Evolutionary conservation across 2,888 invertebrate genomes (phyloP), one percentile per base, ranked within the genome.

Genomic region (Brachyptera risi): DNA sequence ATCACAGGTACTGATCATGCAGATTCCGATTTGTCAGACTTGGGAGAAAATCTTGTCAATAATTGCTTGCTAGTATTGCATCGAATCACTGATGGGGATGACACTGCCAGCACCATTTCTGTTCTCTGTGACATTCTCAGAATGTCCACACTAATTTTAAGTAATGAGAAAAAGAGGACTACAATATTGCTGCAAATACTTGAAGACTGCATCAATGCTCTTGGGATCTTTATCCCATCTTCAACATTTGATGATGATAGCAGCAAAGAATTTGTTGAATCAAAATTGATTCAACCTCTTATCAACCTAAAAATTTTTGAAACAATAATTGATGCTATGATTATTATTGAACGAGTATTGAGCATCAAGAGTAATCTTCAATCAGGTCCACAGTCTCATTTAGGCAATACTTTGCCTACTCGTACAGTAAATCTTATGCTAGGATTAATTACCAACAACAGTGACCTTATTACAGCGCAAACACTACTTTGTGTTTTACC

Each of bases 281-380:
- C n/a, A n/a, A n/a, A n/a, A n/a, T n/a, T n/a, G n/a, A n/a, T n/a
- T n/a, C n/a, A n/a, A n/a, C n/a, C 47, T 24, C 21, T 3, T 2
- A 24, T 59, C 5, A 40, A 54, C 31, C 50, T 63, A 27, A 59
- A 57, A 42, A 42, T 63, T 13, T 19, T 61, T 1, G 59, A 63
- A 50, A 42, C 60, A 13, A 15, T 60, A n/a, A 17, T 60, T 24
- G 21, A 38, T 31, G 31, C 40, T 0, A 17, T 59, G 1, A 15
- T 42, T n/a, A 5, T 27, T 42, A 44, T 23, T 21, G 17, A 51
- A 15, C 17, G 31, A 13, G 27, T 3, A 2, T 11, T 2, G n/a
- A n/a, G n/a, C n/a, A n/a, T n/a, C n/a, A n/a, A n/a, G n/a, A n/a
- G n/a, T n/a, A n/a, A n/a, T n/a, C n/a, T n/a, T n/a, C n/a, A n/a